Evolutionary conservation across 2,797 vertebrate species (phyloP).

Genomic region (Sebastes melanostomus): DNA sequence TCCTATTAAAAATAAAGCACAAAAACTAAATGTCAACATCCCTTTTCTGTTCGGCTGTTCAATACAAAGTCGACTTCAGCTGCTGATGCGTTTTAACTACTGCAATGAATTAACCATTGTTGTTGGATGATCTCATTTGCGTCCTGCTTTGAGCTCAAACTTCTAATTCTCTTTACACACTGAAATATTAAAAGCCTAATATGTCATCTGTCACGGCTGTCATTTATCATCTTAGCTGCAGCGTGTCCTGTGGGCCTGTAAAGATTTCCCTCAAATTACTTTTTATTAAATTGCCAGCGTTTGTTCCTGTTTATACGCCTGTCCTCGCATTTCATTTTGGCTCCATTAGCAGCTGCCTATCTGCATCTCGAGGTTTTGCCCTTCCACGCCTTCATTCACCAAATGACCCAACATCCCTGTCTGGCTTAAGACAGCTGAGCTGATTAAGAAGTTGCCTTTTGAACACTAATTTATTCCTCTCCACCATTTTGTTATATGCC

Average conservation of each 20-base stretch:
- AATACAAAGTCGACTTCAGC: slow-evolving; percentile 25
- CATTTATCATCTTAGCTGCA: slow-evolving; percentile 71
- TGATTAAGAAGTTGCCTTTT: slow-evolving; percentile 85
- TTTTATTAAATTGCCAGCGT: slow-evolving; percentile 70
- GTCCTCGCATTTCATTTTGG: slow-evolving; percentile 56
- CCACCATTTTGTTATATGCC: slow-evolving; percentile 71
- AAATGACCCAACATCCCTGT: slow-evolving; percentile 74
- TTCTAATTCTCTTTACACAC: slow-evolving; percentile 73
- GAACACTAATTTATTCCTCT: slow-evolving; percentile 80
- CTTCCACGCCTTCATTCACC: slow-evolving; percentile 65
- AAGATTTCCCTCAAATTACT: slow-evolving; percentile 61
- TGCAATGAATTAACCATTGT: slow-evolving; percentile 77
- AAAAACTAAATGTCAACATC: neutral
- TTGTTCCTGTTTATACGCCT: slow-evolving; percentile 67
- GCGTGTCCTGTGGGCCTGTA: slow-evolving; percentile 63
- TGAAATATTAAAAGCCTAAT: slow-evolving; percentile 82
- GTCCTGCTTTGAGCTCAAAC: slow-evolving; percentile 65
- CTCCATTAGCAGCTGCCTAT: slow-evolving; percentile 68
- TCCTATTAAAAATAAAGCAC: neutral
- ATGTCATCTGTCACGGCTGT: slow-evolving; percentile 74
- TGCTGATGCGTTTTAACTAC: slow-evolving; percentile 59
- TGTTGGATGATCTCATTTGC: slow-evolving; percentile 69
- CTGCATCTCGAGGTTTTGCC: slow-evolving; percentile 47
- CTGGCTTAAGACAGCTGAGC: slow-evolving; percentile 77
- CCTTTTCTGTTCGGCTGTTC: slow-evolving; percentile 23